Conservation (phyloP, 2,888 invertebrate genomes). For the Frankliniella intonsa region DNA sequence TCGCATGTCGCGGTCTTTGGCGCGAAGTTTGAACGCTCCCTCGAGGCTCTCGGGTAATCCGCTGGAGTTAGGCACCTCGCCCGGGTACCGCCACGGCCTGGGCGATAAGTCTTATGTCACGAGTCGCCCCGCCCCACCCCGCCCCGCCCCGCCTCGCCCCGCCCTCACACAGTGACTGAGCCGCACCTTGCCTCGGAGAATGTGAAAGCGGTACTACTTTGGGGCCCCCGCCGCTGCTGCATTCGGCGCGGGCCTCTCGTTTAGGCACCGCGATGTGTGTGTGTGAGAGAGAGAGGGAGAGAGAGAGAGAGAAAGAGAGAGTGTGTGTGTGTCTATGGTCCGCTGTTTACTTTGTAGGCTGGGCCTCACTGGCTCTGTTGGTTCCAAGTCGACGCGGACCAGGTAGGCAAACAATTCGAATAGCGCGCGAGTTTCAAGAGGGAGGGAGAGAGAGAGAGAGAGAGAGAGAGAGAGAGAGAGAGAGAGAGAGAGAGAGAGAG, state of each 20-base stretch:
- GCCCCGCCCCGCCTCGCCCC: background rate
- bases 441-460: no score
- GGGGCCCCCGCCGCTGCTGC: no score
- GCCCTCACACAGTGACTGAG: background rate
- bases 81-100: background rate
- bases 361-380: no score
- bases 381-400: no score
- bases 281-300: background rate
- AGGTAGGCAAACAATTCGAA: no score
- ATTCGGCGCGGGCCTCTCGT: no score
- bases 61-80: background rate
- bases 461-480: no score
- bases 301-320: background rate
- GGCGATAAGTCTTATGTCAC: background rate
- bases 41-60: background rate
- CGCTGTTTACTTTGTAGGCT: no score
- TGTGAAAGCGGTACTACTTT: constrained; percentile 1
- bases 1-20: no score
- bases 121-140: background rate
- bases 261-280: background rate
- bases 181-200: background rate
- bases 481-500: no score
- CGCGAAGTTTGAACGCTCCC: no score
- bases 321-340: background rate
- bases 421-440: no score